These are phyloP conservation scores for Mesorhabditis belari DNA, from an alignment of 2,888 invertebrate species.

Conservation along the genomic window DNA sequence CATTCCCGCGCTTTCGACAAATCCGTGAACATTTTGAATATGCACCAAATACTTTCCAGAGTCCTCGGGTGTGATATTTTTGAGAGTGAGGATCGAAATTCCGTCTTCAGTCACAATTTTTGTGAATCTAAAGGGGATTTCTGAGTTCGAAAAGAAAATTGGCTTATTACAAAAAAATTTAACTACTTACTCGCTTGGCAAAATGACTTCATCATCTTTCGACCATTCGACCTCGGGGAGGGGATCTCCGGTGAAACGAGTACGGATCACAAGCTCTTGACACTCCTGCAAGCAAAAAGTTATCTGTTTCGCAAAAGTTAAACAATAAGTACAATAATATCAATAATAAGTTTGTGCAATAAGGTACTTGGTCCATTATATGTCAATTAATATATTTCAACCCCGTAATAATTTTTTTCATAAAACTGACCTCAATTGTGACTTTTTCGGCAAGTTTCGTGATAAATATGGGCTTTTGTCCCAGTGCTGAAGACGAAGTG, in stretches of 20 bases:
- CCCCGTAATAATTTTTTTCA: neutral
- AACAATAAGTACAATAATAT: no score
- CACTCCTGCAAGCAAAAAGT: neutral
- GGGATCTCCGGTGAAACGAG: neutral
- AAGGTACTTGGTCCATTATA: no score
- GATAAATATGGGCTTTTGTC: neutral
- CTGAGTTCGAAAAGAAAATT: no score
- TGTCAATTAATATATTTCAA: neutral
- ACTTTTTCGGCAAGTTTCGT: neutral
- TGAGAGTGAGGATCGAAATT: neutral
- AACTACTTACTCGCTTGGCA: no score
- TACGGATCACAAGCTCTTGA: neutral
- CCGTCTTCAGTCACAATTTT: neutral
- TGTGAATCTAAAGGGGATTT: neutral
- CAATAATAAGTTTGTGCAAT: no score
- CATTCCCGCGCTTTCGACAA: neutral
- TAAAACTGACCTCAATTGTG: neutral
- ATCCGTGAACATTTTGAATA: neutral
- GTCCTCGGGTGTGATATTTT: neutral
- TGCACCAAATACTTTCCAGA: neutral
- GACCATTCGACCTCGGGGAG: neutral
- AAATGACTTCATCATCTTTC: neutral
- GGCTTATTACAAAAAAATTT: no score
- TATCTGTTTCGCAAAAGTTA: no score
- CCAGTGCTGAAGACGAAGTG: neutral